Evolutionary conservation across 2,797 vertebrate species (phyloP).

Genomic region (Hypotaenidia okinawae): DNA sequence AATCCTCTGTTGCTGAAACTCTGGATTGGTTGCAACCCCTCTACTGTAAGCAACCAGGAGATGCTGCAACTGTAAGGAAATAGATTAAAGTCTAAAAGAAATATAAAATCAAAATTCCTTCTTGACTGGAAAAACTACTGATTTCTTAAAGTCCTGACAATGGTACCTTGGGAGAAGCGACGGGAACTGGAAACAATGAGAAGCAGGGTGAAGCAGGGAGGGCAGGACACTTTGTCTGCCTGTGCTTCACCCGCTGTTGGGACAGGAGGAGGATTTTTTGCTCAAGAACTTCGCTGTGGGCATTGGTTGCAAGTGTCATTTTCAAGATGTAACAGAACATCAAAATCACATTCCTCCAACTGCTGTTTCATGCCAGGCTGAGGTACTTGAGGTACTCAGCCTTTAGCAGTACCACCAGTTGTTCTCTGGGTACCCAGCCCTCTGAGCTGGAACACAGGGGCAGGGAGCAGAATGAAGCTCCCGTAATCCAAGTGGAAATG

Average conservation of each 20-base stretch:
- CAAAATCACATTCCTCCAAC: background rate
- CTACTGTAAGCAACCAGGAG: background rate
- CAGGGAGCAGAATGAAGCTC: too few relatives aligned
- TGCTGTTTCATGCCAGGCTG: background rate
- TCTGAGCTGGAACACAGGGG: too few relatives aligned
- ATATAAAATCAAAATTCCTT: background rate
- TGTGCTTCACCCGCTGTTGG: background rate
- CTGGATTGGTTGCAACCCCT: background rate
- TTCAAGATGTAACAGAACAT: rapidly evolving
- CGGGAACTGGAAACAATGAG: background rate
- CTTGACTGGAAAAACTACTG: background rate
- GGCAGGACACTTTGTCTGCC: background rate
- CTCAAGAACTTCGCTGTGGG: background rate
- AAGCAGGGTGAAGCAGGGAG: background rate
- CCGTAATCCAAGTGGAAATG: too few relatives aligned
- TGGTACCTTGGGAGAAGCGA: background rate
- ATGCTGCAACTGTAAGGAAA: background rate
- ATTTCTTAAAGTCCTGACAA: background rate
- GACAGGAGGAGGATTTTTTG: background rate
- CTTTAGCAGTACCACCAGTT: too few relatives aligned
- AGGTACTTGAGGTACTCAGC: too few relatives aligned
- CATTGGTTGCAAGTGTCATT: background rate
- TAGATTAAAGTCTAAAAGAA: background rate
- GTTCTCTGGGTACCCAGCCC: too few relatives aligned
- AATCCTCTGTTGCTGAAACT: slow-evolving; percentile 19